Base-by-base conservation (phyloP, 2,888 invertebrate species). In the Buathra laborator region DNA sequence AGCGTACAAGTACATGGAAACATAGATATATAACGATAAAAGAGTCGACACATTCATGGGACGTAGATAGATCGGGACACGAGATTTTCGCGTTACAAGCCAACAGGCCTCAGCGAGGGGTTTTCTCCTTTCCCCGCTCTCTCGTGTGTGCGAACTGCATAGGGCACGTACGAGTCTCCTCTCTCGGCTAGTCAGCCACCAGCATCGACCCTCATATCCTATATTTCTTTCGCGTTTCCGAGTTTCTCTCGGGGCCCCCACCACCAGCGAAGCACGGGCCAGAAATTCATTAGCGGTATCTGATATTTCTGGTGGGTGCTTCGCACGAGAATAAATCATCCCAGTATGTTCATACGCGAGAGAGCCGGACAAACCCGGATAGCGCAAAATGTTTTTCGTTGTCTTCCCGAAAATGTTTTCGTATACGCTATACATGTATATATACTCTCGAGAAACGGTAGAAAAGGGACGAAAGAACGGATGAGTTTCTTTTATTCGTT, bases 261-360 rank as follows among this genome's bases (percentile, higher is more conserved):
- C 48, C 3, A 53, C 53, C 24, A 3, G 32, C 71, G 43, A 59
- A 79, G 78, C 59, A 81, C 74, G 32, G 72, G 72, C 81, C 86
- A 86, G 85, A 85, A 87, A 90, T 92, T 93, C 93, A 93, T 93
- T 93, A 93, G 90, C 90, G 92, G 90, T 93, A 92, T 93, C 93
- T 90, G 93, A 92, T 93, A 92, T 92, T 93, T 92, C 92, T 92
- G 91, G 91, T 92, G 90, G 92, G 87, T 92, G 92, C 89, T 92
- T 92, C 92, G 90, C 92, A 90, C 90, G 87, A 87, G 89, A 90
- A 92, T 93, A 92, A 93, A 93, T 93, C 92, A 92, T 89, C 83
- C 85, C 85, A 84, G 87, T 78, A 84, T 76, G 51, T 72, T 86
- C 81, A 71, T 78, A 78, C 70, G 78, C 68, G 74, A 66, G 74